phyloP scores from a whole-genome alignment of 2,797 vertebrate genomes.

The Chelon auratus region DNA sequence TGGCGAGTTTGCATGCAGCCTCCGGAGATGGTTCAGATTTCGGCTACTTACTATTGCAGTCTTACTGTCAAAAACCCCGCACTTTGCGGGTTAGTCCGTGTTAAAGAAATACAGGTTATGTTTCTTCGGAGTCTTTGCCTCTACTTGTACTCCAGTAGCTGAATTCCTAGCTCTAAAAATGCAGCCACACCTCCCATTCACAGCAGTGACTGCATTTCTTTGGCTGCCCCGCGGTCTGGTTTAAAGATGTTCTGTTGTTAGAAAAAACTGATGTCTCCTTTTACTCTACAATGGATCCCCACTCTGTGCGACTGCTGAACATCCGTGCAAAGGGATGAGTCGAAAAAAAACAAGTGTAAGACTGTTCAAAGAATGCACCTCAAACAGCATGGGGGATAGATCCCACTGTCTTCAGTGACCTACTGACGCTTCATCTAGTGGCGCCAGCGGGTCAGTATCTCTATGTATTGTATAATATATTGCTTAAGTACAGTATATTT shows the following conservation, averaged over 20 bases:
- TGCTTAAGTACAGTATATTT: no score
- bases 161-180: background rate
- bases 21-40: background rate
- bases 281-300: constrained; percentile 1
- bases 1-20: background rate
- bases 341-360: no score
- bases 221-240: background rate
- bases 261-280: background rate
- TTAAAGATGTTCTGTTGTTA: constrained; percentile 3
- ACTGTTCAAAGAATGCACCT: no score
- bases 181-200: background rate
- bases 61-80: no score
- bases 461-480: no score
- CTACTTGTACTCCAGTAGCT: background rate
- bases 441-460: no score
- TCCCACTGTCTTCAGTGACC: no score
- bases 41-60: background rate
- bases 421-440: no score
- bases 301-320: background rate
- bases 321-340: background rate
- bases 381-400: no score
- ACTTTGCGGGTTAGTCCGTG: background rate
- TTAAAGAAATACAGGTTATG: background rate
- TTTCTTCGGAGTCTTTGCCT: background rate
- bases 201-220: background rate